Conservation (phyloP, 2,113 vertebrate species). For the rabbit (Oryctolagus cuniculus) region mOryCun1.1 NC_091434.1:184137001-184137500, state of each 20-base stretch:
- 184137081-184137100: neutral
- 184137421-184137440: neutral
- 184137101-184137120: neutral
- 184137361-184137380: neutral
- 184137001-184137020: neutral
- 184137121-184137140: neutral
- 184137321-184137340: neutral
- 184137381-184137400: neutral
- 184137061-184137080: neutral
- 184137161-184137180: neutral
- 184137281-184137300: neutral
- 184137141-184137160: neutral
- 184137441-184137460: neutral
- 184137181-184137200: neutral
- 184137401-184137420: neutral
- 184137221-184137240: neutral
- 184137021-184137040: neutral
- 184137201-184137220: slow-evolving; percentile 5
- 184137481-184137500: neutral
- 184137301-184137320: neutral
- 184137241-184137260: neutral
- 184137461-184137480: neutral
- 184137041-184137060: neutral
- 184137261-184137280: neutral
- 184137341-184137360: neutral